phyloP scores from a whole-genome alignment of 92 coral and sea anemone species.

The Phenganax stokvisi region DNA sequence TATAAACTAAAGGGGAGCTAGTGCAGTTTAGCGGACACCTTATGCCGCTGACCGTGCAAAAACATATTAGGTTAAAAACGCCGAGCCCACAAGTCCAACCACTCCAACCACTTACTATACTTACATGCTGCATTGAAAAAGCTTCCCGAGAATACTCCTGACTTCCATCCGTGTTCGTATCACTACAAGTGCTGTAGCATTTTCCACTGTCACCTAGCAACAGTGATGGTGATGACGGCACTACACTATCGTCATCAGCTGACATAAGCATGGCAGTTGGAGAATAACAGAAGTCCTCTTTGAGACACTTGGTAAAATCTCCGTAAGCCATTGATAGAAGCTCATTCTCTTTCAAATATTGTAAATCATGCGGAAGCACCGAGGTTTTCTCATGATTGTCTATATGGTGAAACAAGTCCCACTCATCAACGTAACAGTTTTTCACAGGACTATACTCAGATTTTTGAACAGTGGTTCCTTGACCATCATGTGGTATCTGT shows the following conservation, averaged over 20 bases:
- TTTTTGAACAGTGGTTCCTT: neutral
- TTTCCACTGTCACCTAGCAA: neutral
- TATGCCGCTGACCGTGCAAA: too few species aligned
- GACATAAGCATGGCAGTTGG: slow-evolving; percentile 14
- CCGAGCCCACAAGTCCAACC: too few species aligned
- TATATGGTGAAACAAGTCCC: neutral
- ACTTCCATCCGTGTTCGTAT: slow-evolving; percentile 21
- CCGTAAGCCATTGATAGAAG: slow-evolving; percentile 25
- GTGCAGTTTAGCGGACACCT: too few species aligned
- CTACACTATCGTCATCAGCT: slow-evolving; percentile 31
- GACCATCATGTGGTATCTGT: neutral
- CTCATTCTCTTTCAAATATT: slow-evolving; percentile 15
- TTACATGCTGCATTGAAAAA: neutral
- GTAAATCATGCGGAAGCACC: slow-evolving; percentile 14
- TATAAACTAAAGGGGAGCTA: too few species aligned
- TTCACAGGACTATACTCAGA: neutral
- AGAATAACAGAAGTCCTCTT: slow-evolving; percentile 18
- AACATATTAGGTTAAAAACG: too few species aligned
- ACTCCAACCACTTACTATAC: neutral
- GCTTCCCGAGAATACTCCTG: slow-evolving; percentile 1
- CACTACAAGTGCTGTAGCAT: neutral
- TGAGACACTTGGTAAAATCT: slow-evolving; percentile 37
- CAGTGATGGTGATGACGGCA: slow-evolving; percentile 30
- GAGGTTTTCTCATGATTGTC: neutral
- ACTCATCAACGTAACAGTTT: neutral